Percentiles rank a stretch among this genome's conserved stretches.
Evolutionary conservation across 2,113 vertebrate genomes (phyloP).

Genomic region (Lontra canadensis): DNA sequence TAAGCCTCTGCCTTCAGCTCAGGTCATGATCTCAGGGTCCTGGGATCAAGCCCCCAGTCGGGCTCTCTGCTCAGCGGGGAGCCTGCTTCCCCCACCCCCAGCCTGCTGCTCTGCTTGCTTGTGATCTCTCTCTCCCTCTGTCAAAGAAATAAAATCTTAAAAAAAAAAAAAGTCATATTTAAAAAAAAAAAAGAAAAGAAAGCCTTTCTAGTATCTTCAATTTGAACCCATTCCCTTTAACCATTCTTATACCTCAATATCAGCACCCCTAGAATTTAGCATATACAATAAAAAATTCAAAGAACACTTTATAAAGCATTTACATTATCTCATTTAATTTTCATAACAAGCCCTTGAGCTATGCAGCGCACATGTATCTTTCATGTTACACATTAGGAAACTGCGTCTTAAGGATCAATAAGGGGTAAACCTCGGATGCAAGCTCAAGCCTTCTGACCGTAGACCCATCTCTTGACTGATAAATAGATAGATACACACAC

Average conservation of each 20-base stretch:
- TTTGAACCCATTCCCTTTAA: neutral
- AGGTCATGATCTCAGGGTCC: too few species aligned
- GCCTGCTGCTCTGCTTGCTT: too few species aligned
- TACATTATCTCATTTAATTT: neutral
- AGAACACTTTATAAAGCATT: neutral
- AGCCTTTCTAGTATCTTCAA: neutral
- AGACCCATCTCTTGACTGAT: neutral
- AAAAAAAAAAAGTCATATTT: too few species aligned
- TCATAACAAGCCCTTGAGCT: neutral
- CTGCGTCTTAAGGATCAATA: neutral
- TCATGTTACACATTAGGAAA: neutral
- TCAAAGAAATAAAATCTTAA: too few species aligned
- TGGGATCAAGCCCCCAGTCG: too few species aligned
- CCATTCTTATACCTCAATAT: neutral
- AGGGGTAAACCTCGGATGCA: neutral
- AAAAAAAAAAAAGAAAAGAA: neutral
- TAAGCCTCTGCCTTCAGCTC: too few species aligned
- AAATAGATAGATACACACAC: neutral
- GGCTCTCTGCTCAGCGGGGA: too few species aligned
- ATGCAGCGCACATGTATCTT: neutral
- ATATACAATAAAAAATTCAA: neutral
- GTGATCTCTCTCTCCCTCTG: too few species aligned
- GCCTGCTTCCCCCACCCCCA: too few species aligned
- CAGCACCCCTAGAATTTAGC: neutral
- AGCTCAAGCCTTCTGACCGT: neutral